phyloP scores from a whole-genome alignment of 2,113 vertebrate genomes.

The Crypturellus undulatus region DNA sequence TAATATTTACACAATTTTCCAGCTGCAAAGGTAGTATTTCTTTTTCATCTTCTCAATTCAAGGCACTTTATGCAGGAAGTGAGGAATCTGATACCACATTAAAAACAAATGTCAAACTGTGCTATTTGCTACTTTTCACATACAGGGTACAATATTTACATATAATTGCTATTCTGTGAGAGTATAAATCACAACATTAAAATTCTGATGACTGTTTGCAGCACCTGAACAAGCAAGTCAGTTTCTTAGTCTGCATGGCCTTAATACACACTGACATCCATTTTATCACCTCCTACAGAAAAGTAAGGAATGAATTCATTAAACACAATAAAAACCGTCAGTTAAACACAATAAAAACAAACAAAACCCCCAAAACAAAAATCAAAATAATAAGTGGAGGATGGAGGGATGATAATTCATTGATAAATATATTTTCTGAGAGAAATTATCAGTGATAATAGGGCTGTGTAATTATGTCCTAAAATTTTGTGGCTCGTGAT shows the following conservation, averaged over 20 bases:
- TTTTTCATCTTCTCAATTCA: neutral
- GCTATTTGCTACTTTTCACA: neutral
- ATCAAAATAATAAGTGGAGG: neutral
- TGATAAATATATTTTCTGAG: neutral
- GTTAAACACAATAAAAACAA: neutral
- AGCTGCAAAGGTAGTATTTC: neutral
- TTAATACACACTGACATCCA: neutral
- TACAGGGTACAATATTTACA: neutral
- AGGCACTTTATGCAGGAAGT: neutral
- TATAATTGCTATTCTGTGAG: neutral
- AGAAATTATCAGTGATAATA: neutral
- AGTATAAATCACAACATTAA: neutral
- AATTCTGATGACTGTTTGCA: neutral
- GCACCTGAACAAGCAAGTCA: neutral
- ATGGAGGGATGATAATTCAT: neutral
- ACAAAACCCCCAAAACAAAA: neutral
- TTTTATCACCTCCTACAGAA: neutral
- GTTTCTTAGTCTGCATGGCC: neutral
- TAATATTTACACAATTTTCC: neutral
- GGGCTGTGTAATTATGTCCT: too few relatives aligned
- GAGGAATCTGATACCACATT: accelerated
- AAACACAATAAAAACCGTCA: neutral
- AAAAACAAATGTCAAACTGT: neutral
- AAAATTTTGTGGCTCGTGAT: neutral
- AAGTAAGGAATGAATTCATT: neutral